phyloP scores from a whole-genome alignment of 2,797 vertebrate species.

The Adelosebastes latens region DNA sequence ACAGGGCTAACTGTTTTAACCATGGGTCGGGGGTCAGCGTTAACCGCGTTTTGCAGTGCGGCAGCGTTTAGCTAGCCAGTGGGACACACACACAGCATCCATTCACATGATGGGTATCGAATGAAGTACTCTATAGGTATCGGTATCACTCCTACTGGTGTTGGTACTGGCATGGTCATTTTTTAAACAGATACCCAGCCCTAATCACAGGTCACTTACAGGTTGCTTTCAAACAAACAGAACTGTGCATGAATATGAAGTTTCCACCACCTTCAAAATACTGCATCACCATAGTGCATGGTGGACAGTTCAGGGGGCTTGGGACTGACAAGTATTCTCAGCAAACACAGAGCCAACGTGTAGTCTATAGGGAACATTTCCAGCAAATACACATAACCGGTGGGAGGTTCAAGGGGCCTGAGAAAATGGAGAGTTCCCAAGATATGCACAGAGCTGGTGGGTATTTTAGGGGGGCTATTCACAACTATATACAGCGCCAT shows the following conservation, averaged over 20 bases:
- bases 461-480: slow-evolving; percentile 16
- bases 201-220: neutral
- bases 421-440: slow-evolving; percentile 39
- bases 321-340: neutral
- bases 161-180: no score
- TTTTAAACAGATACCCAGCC: no score
- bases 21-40: no score
- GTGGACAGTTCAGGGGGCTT: neutral
- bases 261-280: neutral
- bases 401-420: slow-evolving; percentile 38
- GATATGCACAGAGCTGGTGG: slow-evolving; percentile 24
- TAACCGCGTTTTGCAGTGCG: no score
- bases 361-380: slow-evolving; percentile 2
- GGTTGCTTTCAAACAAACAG: neutral
- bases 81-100: no score
- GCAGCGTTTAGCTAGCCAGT: no score
- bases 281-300: neutral
- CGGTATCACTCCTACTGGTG: no score
- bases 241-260: neutral
- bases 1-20: neutral
- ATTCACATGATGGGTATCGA: no score
- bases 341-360: neutral
- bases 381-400: slow-evolving; percentile 33
- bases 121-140: no score
- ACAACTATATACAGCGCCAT: neutral